Conservation (phyloP, 2,113 vertebrate genomes). For the Girardinichthys multiradiatus region DNA sequence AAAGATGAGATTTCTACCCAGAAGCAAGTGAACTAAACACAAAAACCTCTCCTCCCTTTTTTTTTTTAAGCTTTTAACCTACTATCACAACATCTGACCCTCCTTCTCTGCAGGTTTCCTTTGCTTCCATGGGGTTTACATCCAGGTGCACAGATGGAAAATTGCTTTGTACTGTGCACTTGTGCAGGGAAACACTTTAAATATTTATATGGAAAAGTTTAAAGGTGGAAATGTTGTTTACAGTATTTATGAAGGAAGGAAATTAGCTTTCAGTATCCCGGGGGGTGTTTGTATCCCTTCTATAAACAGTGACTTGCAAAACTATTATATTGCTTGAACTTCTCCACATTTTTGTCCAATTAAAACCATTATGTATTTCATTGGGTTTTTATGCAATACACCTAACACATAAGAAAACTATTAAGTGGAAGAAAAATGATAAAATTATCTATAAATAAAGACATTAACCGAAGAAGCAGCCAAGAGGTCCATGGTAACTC, state of each 20-base stretch:
- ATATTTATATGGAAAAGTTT: conserved; percentile 39
- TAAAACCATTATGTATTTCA: too few species aligned
- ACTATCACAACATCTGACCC: background rate
- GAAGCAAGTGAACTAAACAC: conserved; percentile 5
- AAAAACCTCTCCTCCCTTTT: background rate
- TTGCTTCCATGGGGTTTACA: background rate
- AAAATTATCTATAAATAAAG: too few species aligned
- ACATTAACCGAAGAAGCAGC: too few species aligned
- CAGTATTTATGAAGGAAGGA: conserved; percentile 55
- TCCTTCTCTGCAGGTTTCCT: conserved; percentile 1
- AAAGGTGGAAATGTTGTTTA: conserved; percentile 15
- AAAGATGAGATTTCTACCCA: background rate
- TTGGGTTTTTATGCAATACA: too few species aligned
- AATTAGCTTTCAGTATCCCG: conserved; percentile 49
- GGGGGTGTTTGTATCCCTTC: conserved; percentile 17
- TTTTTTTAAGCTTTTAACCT: background rate
- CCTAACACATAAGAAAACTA: too few species aligned
- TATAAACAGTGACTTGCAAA: background rate
- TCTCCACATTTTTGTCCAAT: too few species aligned
- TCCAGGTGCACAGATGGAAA: conserved; percentile 4
- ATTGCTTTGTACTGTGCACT: background rate
- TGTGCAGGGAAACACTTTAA: background rate
- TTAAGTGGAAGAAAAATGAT: too few species aligned
- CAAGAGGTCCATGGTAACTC: too few species aligned
- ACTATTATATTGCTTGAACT: too few species aligned